Evolutionary conservation across 2,113 vertebrate species (phyloP), one percentile per base, ranked within the genome.

Genomic region (Lagenorhynchus albirostris): DNA sequence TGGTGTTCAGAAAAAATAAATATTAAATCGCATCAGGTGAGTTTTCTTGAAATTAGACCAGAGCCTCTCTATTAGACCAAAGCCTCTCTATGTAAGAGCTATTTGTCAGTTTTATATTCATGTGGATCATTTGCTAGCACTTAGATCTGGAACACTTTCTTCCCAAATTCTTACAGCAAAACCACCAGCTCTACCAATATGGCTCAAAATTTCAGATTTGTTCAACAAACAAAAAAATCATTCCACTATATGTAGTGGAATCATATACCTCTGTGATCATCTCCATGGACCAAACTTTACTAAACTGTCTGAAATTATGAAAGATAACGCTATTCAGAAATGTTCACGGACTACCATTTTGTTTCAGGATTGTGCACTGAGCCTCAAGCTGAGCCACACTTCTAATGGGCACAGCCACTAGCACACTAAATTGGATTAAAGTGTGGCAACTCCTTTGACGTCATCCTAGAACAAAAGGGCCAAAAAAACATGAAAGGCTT

Each of bases 401-500:
- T 31, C 11, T n/a, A 50, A 55, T 21, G 6, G 55, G 58, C 38
- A 26, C 10, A 1, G 26, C 60, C n/a, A 36, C 31, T 1, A 38
- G 60, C 1, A 20, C 38, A 12, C 8, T 77, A 50, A 38, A 65
- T 63, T 92, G 89, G 90, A 93, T 89, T 80, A 53, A 26, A 96
- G 31, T 31, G 38, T 71, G 33, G 67, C 60, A 67, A 41, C 6
- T 82, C 65, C 87, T 97, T 81, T 82, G 76, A 95, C 73, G 50
- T 85, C 85, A 76, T 60, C 71, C 18, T 89, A 68, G 71, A 76
- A 95, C 76, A 96, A 93, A 93, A 95, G 73, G 63, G 65, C 47
- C 85, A 95, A 60, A n/a, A 29, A 90, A 17, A 81, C 88, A 97
- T 50, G 41, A 92, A 98, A 92, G 70, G 41, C 4, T 90, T 80